phyloP scores from a whole-genome alignment of 2,113 vertebrate species.

The Odocoileus virginianus region DNA sequence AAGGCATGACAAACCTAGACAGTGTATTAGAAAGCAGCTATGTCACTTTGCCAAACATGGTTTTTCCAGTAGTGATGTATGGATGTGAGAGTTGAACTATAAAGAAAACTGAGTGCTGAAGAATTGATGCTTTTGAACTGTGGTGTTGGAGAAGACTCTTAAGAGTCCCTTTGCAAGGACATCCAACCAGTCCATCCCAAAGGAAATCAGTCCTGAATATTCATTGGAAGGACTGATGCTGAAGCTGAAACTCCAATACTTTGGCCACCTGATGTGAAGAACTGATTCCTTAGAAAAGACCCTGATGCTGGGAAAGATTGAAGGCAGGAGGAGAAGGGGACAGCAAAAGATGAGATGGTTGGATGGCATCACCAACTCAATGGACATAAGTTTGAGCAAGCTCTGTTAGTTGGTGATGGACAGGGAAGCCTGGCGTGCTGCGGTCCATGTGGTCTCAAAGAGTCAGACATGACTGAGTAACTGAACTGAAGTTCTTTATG shows the following conservation, averaged over 20 bases:
- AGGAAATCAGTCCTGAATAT: not conserved
- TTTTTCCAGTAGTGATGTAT: not conserved
- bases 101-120: not conserved
- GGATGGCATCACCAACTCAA: not conserved
- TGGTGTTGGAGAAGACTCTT: not conserved
- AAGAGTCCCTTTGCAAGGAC: not conserved
- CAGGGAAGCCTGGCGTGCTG: not conserved
- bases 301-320: not conserved
- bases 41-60: not conserved
- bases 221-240: not conserved
- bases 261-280: accelerated
- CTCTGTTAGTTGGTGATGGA: not conserved
- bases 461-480: not conserved
- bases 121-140: not conserved
- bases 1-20: not conserved
- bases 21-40: not conserved
- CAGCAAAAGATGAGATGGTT: not conserved
- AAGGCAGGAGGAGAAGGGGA: not conserved
- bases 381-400: not conserved
- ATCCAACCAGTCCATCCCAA: not conserved
- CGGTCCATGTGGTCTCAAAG: not conserved
- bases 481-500: not conserved
- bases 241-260: not conserved
- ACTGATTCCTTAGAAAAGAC: not conserved
- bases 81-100: not conserved